Base-by-base conservation (phyloP, 2,797 vertebrate species). In the Rachycentron canadum region DNA sequence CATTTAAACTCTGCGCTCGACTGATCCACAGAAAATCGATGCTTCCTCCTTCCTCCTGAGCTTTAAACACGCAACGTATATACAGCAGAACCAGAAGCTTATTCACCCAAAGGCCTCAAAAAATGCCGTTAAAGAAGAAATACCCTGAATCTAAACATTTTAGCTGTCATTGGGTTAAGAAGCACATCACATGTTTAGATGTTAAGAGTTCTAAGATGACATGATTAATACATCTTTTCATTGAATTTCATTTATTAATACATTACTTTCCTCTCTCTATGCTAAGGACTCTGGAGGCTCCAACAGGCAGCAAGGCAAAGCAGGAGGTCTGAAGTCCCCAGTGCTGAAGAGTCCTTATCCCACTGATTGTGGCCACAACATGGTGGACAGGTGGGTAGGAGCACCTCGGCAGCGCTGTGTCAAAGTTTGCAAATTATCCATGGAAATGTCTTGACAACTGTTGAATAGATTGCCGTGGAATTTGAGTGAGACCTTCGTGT, bases 1-100 rank as follows among this genome's bases (percentile, higher is more conserved):
- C 80, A 72, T 81, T 88, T 82, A 76, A 85, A 84, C 52, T 85
- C 64, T 64, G 47, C 25, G 43, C 62, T 76, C 23, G 61, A 69
- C 78, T 69, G 76, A 67, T 55, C 83, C 66, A 58, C 17, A 62
- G 10, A 62, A 72, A 84, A 87, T 86, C 74, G 1, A 82, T 90
- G 59, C 19, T 19, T 53, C 73, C 53, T 50, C 34, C 28, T 32
- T 64, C 62, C 45, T 60, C 47, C 55, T 41, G 55, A 71, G 66
- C 66, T 34, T 75, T 67, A 79, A 84, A 72, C 72, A 69, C 49
- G 60, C 25, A 8, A 26, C 25, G 4, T 23, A 40, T 2, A 61
- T 16, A 61, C 45, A 66, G 45, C 40, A 26, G 34, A 73, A 66
- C 28, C 62, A 49, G 50, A 56, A 72, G 14, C 12, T 43, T 68